A percentile compares a stretch with the other conserved stretches of the same genome.
Conservation (phyloP, 2,888 invertebrate species). For the Lepidonotus clava region DNA sequence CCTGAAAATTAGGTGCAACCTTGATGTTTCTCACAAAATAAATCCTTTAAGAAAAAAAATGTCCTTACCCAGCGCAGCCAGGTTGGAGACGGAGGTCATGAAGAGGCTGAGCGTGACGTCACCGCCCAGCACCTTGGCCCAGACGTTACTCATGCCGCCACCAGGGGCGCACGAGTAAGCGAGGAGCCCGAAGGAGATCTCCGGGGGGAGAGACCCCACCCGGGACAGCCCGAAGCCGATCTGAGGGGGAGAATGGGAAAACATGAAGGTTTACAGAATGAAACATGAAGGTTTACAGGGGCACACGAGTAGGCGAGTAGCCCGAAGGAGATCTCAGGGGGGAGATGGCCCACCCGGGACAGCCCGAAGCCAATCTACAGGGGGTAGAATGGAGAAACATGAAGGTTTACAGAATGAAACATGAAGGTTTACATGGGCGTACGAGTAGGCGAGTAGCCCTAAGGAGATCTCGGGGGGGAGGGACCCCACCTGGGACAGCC, state of each 20-base stretch:
- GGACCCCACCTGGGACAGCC: neutral
- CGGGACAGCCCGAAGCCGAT: conserved; percentile 29
- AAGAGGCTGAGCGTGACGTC: conserved; percentile 95
- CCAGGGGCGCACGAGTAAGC: conserved; percentile 80
- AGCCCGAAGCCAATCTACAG: conserved; percentile 50
- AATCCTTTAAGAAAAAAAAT: neutral
- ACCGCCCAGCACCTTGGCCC: conserved; percentile 94
- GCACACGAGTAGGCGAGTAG: conserved; percentile 74
- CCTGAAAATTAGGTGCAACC: no score
- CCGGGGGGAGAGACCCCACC: neutral
- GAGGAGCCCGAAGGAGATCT: conserved; percentile 62
- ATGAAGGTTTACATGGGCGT: no score
- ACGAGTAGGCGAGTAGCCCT: conserved; percentile 69
- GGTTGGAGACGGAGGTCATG: conserved; percentile 95
- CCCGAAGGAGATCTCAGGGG: neutral
- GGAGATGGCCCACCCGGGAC: neutral
- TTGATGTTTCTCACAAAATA: no score
- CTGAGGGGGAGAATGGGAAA: neutral
- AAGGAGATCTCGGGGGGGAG: neutral
- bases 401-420: no score
- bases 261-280: neutral
- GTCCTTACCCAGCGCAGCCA: conserved; percentile 89
- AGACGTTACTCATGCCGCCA: conserved; percentile 96
- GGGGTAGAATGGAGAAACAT: no score
- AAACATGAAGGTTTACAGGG: conserved; percentile 79